phyloP scores from a whole-genome alignment of 2,797 vertebrate genomes.

The Myotis findleyi region DNA sequence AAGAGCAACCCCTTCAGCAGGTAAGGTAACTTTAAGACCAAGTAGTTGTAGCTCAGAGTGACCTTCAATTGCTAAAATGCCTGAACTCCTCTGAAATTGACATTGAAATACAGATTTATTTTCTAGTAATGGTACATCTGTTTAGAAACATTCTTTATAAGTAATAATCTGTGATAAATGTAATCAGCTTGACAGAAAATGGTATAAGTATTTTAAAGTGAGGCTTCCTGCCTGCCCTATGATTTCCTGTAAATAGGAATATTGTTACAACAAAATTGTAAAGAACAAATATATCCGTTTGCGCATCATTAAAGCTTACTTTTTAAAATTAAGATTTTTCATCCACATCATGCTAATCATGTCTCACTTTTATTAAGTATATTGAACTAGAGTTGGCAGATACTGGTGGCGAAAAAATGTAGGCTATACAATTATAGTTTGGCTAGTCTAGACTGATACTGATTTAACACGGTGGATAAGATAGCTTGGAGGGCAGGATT shows the following conservation, averaged over 20 bases:
- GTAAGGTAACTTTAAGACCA: constrained; percentile 82
- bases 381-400: constrained; percentile 14
- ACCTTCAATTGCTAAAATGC: neutral
- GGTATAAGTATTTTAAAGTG: neutral
- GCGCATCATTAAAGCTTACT: neutral
- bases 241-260: constrained; percentile 32
- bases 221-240: neutral
- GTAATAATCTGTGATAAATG: constrained; percentile 47
- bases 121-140: neutral
- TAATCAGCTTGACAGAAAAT: constrained; percentile 1
- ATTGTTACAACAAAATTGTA: constrained; percentile 9
- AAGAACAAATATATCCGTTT: neutral
- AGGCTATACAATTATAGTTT: neutral
- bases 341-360: neutral
- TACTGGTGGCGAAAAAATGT: neutral
- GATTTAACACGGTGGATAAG: neutral
- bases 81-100: neutral
- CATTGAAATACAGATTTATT: neutral
- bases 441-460: neutral
- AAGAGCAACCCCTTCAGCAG: constrained; percentile 98
- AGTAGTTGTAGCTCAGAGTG: neutral
- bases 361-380: neutral
- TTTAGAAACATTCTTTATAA: constrained; percentile 62
- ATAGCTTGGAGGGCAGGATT: neutral
- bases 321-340: neutral